Percentiles rank a stretch among this genome's conserved stretches.
These are phyloP conservation scores for Hirundichthys speculiger DNA, from an alignment of 2,113 vertebrate species.

Conservation along the genomic window DNA sequence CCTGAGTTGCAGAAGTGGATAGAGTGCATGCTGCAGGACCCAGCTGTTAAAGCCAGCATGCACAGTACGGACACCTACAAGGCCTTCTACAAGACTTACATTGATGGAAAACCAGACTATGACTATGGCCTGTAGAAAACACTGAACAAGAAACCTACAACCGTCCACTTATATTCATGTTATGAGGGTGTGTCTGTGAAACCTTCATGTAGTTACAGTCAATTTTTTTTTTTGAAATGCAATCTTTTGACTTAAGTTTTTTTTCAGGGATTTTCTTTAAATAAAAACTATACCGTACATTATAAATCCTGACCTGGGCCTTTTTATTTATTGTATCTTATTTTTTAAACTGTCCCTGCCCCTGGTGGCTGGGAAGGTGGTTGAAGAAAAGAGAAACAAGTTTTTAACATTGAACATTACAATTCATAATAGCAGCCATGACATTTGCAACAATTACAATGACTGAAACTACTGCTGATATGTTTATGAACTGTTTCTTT, in stretches of 20 bases:
- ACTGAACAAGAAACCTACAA: not conserved
- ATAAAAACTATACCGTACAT: too few species aligned
- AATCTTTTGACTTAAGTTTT: too few species aligned
- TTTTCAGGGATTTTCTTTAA: too few species aligned
- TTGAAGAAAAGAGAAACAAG: too few species aligned
- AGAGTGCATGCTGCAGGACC: constrained; percentile 84
- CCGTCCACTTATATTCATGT: not conserved
- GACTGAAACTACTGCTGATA: not conserved
- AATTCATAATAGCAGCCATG: too few species aligned
- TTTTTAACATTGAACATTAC: too few species aligned
- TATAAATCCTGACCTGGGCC: too few species aligned
- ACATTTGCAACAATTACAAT: constrained; percentile 50
- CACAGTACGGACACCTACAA: constrained; percentile 65
- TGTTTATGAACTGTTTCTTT: not conserved
- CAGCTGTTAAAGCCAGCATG: constrained; percentile 78
- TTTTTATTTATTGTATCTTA: too few species aligned
- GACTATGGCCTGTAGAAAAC: constrained; percentile 84
- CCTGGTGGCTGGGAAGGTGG: too few species aligned
- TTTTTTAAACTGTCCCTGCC: too few species aligned
- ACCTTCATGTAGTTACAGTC: too few species aligned
- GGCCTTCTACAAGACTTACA: constrained; percentile 75
- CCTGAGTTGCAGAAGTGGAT: constrained; percentile 85
- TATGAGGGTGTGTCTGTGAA: not conserved
- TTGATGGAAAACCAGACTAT: constrained; percentile 81
- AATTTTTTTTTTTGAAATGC: too few species aligned